Percentiles rank a stretch among this genome's conserved stretches.
phyloP scores from a whole-genome alignment of 2,113 vertebrate species.

The Scomber japonicus region DNA sequence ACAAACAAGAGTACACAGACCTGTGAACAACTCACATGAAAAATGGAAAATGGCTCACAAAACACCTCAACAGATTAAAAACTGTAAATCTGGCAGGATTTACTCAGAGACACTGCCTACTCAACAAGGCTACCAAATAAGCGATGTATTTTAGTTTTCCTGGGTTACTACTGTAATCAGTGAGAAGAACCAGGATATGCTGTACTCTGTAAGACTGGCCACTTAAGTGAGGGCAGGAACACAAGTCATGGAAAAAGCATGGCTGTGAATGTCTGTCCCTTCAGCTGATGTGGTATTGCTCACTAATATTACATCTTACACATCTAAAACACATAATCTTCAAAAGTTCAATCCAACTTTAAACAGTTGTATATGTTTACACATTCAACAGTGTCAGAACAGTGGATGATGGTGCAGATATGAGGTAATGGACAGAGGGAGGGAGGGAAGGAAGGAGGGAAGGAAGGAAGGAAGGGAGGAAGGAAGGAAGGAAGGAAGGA shows the following conservation, averaged over 20 bases:
- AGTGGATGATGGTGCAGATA: not conserved
- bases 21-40: not conserved
- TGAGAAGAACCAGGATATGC: not conserved
- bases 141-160: constrained; percentile 6
- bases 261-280: not conserved
- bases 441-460: constrained; percentile 11
- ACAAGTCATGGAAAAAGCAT: not conserved
- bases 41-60: not conserved
- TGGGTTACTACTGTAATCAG: not conserved
- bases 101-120: not conserved
- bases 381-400: not conserved
- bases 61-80: constrained; percentile 4
- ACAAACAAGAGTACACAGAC: constrained; percentile 9
- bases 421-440: constrained; percentile 22
- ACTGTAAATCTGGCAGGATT: not conserved
- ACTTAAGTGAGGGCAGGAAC: constrained; percentile 28
- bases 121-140: not conserved
- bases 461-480: not conserved
- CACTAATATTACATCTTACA: constrained; percentile 14
- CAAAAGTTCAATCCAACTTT: not conserved
- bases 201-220: constrained; percentile 8
- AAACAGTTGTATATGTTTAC: not conserved
- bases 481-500: not conserved
- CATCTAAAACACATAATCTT: constrained; percentile 23
- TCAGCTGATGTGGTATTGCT: not conserved